Evolutionary conservation across 1,140 invertebrate genomes (phyloP), one percentile per base, ranked within the genome.

Genomic region (Zaprionus ghesquierei): DNA sequence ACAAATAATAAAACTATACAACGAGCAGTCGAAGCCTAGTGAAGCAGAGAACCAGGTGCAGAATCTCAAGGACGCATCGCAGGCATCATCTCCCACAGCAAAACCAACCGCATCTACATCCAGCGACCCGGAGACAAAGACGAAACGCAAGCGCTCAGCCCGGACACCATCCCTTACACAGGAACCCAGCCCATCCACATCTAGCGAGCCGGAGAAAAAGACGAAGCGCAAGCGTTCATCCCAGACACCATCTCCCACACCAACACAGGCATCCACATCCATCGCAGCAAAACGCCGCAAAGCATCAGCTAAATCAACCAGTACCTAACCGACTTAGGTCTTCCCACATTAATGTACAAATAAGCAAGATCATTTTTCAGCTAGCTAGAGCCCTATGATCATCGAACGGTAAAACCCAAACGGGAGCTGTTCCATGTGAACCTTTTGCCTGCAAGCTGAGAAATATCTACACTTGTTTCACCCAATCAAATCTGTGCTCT

Each of bases 301-400:
- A 10, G 9, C 12, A 5, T 18, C 49, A n/a, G 44, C 23, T 22
- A 35, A 15, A n/a, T 5, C 31, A 10, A 18, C 9, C n/a, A n/a
- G n/a, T 38, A 56, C 8, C 8, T 20, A 41, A 15, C n/a, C n/a
- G n/a, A n/a, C n/a, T n/a, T n/a, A n/a, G n/a, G n/a, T n/a, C n/a
- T n/a, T n/a, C n/a, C 18, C 41, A 46, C 18, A 10, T 46, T 1
- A 41, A 15, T 5, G 6, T 8, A 8, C 35, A 41, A 41, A 41
- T 18, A 22, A 6, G 41, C 9, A 5, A 9, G 41, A 41, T 10
- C 2, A 20, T 22, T 35, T 31, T 10, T 18, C 25, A 71, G 25
- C 54, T n/a, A n/a, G 13, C 50, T 71, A 66, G 62, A 15, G 62
- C 69, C 69, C 31, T 71, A 71, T 71, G 69, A 71, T 66, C 62